phyloP scores from a whole-genome alignment of 2,888 invertebrate genomes.

The Ametastegia equiseti region DNA sequence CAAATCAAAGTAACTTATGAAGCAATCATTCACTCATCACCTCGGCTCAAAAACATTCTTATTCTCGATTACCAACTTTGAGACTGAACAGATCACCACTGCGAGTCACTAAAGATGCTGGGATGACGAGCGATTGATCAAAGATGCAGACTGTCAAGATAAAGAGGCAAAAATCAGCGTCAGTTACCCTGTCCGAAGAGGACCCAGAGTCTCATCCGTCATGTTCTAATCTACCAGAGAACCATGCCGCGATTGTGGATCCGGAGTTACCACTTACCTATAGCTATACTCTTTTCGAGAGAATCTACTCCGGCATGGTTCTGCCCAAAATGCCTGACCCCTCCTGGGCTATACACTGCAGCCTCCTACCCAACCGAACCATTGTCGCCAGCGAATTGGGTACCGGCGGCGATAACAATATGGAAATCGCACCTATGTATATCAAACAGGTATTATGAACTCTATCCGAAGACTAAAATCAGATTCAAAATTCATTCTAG shows the following conservation, averaged over 20 bases:
- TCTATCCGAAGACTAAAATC: not conserved
- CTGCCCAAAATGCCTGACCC: slow-evolving; percentile 57
- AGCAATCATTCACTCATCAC: no score
- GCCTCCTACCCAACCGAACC: slow-evolving; percentile 55
- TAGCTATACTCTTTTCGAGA: slow-evolving; percentile 25
- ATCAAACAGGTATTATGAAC: slow-evolving; percentile 57
- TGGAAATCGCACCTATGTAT: slow-evolving; percentile 56
- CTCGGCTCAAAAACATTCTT: not conserved
- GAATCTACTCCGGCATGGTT: slow-evolving; percentile 54
- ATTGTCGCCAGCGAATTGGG: slow-evolving; percentile 59
- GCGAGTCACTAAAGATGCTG: not conserved
- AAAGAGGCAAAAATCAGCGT: not conserved
- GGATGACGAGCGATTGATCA: not conserved
- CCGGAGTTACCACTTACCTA: no score
- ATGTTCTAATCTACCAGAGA: not conserved
- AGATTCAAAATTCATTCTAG: not conserved
- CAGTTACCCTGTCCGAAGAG: not conserved
- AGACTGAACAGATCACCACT: not conserved
- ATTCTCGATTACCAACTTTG: not conserved
- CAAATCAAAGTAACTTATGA: no score
- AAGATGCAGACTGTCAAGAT: not conserved
- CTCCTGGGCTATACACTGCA: slow-evolving; percentile 60
- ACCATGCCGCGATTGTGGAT: not conserved
- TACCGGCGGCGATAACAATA: slow-evolving; percentile 51
- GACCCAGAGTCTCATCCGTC: not conserved